Conservation (phyloP, 1,140 invertebrate species). For the Nasonia longicornis region DNA sequence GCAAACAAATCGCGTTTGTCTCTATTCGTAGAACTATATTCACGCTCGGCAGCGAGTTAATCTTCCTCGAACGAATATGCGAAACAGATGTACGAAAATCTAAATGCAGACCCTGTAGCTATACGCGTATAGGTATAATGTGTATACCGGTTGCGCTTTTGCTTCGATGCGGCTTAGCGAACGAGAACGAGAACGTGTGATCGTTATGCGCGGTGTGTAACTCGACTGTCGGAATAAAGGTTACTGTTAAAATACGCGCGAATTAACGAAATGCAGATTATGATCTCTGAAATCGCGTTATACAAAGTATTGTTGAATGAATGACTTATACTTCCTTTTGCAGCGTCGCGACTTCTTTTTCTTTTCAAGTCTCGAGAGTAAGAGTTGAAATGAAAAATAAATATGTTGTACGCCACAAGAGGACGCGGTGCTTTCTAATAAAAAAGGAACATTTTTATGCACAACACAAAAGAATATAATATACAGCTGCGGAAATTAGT, state of each 20-base stretch:
- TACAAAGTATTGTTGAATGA: neutral
- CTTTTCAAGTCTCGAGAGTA: neutral
- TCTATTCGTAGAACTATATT: conserved; percentile 19
- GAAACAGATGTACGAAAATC: conserved; percentile 30
- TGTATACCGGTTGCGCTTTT: neutral
- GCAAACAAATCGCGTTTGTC: conserved; percentile 6
- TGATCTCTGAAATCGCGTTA: neutral
- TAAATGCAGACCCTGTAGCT: neutral
- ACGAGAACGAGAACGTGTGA: neutral
- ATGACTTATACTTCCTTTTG: neutral
- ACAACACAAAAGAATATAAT: neutral
- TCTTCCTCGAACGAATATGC: conserved; percentile 9
- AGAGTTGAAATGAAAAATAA: neutral
- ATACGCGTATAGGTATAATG: neutral
- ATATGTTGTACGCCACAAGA: neutral
- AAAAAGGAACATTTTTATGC: neutral
- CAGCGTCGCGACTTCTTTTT: too few relatives aligned
- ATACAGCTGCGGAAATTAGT: neutral
- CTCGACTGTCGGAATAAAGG: neutral
- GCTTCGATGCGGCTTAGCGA: neutral
- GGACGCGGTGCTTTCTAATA: neutral
- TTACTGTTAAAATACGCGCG: neutral
- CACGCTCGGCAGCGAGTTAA: neutral
- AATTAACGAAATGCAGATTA: neutral
- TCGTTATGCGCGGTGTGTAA: neutral